Base-by-base conservation (phyloP, 2,888 invertebrate species). In the Ischnus inquisitorius region DNA sequence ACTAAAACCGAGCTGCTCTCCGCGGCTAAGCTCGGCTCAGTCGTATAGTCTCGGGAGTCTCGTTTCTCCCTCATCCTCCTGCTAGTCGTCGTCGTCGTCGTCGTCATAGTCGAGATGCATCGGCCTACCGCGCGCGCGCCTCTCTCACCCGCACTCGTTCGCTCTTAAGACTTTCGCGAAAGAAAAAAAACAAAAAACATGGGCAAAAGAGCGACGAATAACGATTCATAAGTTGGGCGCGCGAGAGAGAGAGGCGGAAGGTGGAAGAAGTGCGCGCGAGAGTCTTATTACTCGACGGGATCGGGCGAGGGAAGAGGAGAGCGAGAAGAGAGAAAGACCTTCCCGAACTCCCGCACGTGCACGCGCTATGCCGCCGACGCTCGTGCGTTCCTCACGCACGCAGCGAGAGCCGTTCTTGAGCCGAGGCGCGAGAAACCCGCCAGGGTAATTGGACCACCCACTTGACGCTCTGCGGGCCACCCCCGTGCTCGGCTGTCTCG, bases 361-460 rank as follows among this genome's bases (percentile, higher is more conserved):
- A 92, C 92, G 91, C 91, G 92, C 91, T 71, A 48, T 71, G 39
- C 16, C 43, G 72, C 46, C 46, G 28, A 62, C 64, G 75, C 75
- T 64, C 48, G 60, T 43, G 74, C 77, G 83, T 81, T 82, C 79
- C 84, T 84, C 82, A 84, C 84, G 82, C 82, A 84, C 76, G 75
- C 75, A 65, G 57, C 65, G 77, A 43, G 83, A 43, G 83, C 71
- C 75, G 77, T 79, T 82, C 82, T 79, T 71, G 79, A 82, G 84
- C 41, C 77, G 1, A 68, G 85, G 90, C 92, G 92, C 93, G 91
- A 92, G 84, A 84, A 91, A 91, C 90, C 89, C 89, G 90, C 89
- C 88, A 90, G 92, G 92, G 92, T 93, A 93, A 93, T 93, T 93
- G 93, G 93, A 93, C 93, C 93, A 93, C 93, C 93, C 93, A 92